Percentiles rank a stretch among this genome's conserved stretches.
Conservation (phyloP, 1,140 invertebrate species). For the Drosophila erecta region DNA sequence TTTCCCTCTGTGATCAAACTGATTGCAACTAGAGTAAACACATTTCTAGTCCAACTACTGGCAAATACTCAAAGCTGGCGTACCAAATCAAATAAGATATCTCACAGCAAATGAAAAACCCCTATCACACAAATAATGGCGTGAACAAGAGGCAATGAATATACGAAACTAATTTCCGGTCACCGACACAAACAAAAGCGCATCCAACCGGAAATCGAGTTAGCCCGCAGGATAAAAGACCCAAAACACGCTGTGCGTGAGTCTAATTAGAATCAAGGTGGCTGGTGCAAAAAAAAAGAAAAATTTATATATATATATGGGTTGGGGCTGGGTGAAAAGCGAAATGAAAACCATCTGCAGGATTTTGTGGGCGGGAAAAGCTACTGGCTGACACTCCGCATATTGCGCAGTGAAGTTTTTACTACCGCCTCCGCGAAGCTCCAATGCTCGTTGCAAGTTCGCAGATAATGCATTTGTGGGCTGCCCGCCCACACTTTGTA, state of each 20-base stretch:
- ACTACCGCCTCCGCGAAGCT: constrained; percentile 42
- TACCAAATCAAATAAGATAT: constrained; percentile 45
- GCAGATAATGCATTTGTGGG: constrained; percentile 69
- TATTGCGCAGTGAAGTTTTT: constrained; percentile 54
- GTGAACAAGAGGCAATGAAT: constrained; percentile 43
- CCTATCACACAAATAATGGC: constrained; percentile 21
- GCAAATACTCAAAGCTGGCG: constrained; percentile 44
- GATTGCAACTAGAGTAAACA: constrained; percentile 20
- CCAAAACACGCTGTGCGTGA: constrained; percentile 52
- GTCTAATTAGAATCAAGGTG: constrained; percentile 51
- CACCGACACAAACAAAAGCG: constrained; percentile 60
- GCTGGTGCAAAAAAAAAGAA: not conserved
- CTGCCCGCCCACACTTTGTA: constrained; percentile 16
- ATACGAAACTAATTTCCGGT: constrained; percentile 81
- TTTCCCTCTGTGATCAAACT: constrained; percentile 26
- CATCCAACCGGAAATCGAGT: constrained; percentile 75
- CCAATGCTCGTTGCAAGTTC: constrained; percentile 54
- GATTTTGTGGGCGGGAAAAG: constrained; percentile 8
- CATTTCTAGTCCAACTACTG: constrained; percentile 9
- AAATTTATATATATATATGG: too few species aligned
- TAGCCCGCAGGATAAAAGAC: constrained; percentile 50
- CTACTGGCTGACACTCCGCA: constrained; percentile 16
- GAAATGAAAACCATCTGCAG: constrained; percentile 11
- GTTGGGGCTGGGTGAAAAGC: not conserved
- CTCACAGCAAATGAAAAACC: constrained; percentile 2